Conservation (phyloP, 37 sponge, comb jelly and placozoan genomes). For the Amphimedon queenslandica region DNA sequence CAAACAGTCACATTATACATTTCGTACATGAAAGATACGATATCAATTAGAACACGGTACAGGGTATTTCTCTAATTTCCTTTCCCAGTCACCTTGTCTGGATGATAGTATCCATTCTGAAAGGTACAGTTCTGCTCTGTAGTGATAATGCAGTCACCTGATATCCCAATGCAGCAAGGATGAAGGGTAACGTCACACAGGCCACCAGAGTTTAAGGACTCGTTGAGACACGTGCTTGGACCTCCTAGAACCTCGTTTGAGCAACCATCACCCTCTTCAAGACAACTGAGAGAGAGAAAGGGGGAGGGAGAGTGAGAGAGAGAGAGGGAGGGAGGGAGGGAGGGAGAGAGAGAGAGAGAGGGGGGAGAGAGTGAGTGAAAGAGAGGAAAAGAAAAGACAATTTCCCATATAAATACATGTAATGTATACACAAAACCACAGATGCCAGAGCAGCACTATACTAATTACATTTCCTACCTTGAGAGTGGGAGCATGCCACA, state of each 20-base stretch:
- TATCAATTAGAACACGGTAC: no score
- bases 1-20: no score
- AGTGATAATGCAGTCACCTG: conserved; percentile 77
- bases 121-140: conserved; percentile 74
- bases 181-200: conserved; percentile 48
- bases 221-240: conserved; percentile 32
- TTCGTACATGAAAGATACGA: no score
- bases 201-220: not conserved
- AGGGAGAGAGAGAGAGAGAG: not conserved
- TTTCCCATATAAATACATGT: no score
- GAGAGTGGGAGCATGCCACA: not conserved
- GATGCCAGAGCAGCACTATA: not conserved
- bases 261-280: not conserved
- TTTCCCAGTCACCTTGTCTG: conserved; percentile 40
- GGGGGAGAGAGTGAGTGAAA: conserved; percentile 3
- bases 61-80: no score
- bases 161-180: conserved; percentile 82
- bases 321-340: conserved; percentile 3
- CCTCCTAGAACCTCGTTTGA: conserved; percentile 40
- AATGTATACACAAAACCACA: no score
- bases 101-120: conserved; percentile 66
- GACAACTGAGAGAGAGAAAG: not conserved
- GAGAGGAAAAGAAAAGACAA: no score
- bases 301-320: not conserved
- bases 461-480: conserved; percentile 37